A percentile compares a stretch with the other conserved stretches of the same genome.
Evolutionary conservation across 2,888 invertebrate species (phyloP).

Genomic region (Baccha elongata): DNA sequence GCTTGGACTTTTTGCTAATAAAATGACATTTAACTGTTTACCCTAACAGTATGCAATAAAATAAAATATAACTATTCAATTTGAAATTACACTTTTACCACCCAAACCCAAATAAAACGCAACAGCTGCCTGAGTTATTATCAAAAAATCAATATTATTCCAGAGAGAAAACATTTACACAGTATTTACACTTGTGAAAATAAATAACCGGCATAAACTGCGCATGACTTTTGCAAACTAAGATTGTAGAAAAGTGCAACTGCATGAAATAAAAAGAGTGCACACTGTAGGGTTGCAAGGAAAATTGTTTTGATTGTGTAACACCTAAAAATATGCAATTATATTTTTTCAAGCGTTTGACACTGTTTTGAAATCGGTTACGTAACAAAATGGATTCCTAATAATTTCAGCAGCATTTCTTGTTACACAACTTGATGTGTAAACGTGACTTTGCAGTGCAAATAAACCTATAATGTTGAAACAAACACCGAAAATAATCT

Average conservation of each 20-base stretch:
- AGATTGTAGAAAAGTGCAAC: constrained; percentile 12
- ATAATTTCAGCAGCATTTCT: neutral
- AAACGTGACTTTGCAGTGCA: no score
- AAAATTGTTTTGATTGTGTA: constrained; percentile 40
- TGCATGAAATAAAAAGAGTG: constrained; percentile 10
- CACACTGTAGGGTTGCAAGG: constrained; percentile 6
- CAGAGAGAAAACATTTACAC: constrained; percentile 6
- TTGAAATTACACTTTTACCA: neutral
- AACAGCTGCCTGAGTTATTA: constrained; percentile 65
- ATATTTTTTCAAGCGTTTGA: neutral
- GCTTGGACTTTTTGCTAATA: no score
- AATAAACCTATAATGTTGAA: no score
- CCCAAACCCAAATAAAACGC: constrained; percentile 44
- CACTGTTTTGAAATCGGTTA: neutral
- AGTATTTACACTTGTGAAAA: neutral
- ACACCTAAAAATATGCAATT: constrained; percentile 58
- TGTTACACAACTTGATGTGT: no score
- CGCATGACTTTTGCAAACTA: constrained; percentile 62
- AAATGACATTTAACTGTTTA: neutral
- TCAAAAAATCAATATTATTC: constrained; percentile 60
- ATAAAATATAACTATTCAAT: neutral
- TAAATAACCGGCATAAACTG: neutral
- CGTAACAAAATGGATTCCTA: constrained; percentile 21
- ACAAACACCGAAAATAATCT: no score
- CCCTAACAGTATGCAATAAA: neutral